Percentiles rank a stretch among this genome's conserved stretches.
Evolutionary conservation across 37 sponge, comb jelly and placozoan genomes (phyloP).

Genomic region (Oopsacas minuta): DNA sequence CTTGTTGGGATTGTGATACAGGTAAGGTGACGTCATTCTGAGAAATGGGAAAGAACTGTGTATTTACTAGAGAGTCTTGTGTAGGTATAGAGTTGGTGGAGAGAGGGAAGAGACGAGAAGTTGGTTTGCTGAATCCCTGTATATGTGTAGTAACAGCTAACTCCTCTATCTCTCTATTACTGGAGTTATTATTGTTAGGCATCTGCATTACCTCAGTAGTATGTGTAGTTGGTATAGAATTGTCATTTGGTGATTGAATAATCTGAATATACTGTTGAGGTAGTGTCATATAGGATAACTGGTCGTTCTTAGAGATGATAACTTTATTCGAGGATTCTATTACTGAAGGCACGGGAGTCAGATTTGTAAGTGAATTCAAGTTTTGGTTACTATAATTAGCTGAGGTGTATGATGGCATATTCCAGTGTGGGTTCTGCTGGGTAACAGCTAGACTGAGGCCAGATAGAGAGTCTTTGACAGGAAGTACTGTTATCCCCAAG

Average conservation of each 20-base stretch:
- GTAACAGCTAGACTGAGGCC: not conserved
- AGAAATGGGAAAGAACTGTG: not conserved
- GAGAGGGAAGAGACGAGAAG: not conserved
- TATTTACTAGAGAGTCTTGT: not conserved
- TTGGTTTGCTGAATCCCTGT: not conserved
- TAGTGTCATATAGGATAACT: not conserved
- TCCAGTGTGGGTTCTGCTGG: not conserved
- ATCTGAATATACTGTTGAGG: not conserved
- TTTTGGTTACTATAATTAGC: not conserved
- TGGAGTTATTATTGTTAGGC: constrained; percentile 4
- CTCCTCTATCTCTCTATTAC: not conserved
- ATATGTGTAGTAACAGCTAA: not conserved
- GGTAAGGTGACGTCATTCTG: not conserved
- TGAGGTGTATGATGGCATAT: not conserved
- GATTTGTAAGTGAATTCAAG: not conserved
- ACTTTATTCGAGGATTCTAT: not conserved
- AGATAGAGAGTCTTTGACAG: not conserved
- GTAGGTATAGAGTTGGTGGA: not conserved
- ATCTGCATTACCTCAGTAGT: not conserved
- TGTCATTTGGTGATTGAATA: not conserved
- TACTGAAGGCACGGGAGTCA: not conserved
- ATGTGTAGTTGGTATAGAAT: not conserved
- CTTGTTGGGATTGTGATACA: not conserved
- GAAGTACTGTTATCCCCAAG: not conserved
- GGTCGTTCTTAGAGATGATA: not conserved